Evolutionary conservation across 2,113 vertebrate species (phyloP).

Genomic region (Pluvianellus socialis): DNA sequence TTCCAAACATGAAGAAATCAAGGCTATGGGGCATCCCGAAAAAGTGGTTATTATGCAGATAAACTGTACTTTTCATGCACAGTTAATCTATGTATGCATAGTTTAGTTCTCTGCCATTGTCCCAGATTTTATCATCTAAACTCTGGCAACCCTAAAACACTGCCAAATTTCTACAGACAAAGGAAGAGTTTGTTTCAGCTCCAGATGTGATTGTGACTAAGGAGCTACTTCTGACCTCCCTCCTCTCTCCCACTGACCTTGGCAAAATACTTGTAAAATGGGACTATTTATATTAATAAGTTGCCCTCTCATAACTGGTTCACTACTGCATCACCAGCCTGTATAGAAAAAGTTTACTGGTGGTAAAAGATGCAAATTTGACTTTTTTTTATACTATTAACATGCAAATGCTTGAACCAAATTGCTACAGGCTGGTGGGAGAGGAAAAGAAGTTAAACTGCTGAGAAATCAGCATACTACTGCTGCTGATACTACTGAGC

Average conservation of each 20-base stretch:
- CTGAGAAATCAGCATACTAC: background rate
- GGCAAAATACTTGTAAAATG: conserved; percentile 54
- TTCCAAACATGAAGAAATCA: background rate
- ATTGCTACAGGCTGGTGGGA: background rate
- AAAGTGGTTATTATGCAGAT: background rate
- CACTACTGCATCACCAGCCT: conserved; percentile 3
- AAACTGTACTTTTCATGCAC: background rate
- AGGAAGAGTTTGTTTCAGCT: conserved; percentile 42
- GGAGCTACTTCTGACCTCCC: conserved; percentile 44
- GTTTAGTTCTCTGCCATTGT: background rate
- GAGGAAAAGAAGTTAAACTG: background rate
- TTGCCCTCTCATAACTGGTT: background rate
- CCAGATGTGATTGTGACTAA: conserved; percentile 60
- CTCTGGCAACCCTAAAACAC: conserved; percentile 1
- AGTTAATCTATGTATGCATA: background rate
- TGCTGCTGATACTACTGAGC: background rate
- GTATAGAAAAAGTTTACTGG: background rate
- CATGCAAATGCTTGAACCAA: background rate
- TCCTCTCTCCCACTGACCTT: conserved; percentile 33
- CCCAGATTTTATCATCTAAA: conserved; percentile 43
- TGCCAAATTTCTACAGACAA: conserved; percentile 44
- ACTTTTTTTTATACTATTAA: background rate
- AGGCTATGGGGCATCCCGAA: background rate
- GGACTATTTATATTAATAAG: conserved; percentile 33
- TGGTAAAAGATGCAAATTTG: background rate